Evolutionary conservation across 2,888 invertebrate species (phyloP).

Genomic region (Prenolepis imparis): DNA sequence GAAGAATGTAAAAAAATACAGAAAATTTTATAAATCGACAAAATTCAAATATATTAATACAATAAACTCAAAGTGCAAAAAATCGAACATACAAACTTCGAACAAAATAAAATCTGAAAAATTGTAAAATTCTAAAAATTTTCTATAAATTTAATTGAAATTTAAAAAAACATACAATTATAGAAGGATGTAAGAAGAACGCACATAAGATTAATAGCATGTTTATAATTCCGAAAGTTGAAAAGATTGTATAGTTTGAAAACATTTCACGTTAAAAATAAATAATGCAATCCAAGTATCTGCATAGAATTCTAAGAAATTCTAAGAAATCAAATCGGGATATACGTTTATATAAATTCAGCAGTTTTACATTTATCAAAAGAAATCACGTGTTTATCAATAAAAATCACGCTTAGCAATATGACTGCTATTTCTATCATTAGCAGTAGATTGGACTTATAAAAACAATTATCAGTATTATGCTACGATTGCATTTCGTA

Average conservation of each 20-base stretch:
- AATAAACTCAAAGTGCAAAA: neutral
- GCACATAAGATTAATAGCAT: neutral
- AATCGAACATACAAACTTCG: neutral
- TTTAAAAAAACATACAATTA: neutral
- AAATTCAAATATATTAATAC: neutral
- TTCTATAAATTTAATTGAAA: neutral
- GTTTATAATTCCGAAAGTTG: neutral
- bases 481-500: neutral
- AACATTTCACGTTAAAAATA: slow-evolving; percentile 11
- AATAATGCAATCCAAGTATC: neutral
- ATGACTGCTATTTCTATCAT: slow-evolving; percentile 12
- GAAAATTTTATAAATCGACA: neutral
- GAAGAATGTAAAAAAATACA: neutral
- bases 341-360: neutral
- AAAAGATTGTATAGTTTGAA: neutral
- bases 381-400: slow-evolving; percentile 15
- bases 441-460: neutral
- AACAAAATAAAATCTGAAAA: neutral
- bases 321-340: neutral
- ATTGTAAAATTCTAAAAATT: neutral
- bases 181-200: neutral
- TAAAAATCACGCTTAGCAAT: slow-evolving; percentile 16
- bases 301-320: neutral
- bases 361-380: neutral
- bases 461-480: neutral